Conservation (phyloP, 2,113 vertebrate genomes). For the Solenodon paradoxus region DNA sequence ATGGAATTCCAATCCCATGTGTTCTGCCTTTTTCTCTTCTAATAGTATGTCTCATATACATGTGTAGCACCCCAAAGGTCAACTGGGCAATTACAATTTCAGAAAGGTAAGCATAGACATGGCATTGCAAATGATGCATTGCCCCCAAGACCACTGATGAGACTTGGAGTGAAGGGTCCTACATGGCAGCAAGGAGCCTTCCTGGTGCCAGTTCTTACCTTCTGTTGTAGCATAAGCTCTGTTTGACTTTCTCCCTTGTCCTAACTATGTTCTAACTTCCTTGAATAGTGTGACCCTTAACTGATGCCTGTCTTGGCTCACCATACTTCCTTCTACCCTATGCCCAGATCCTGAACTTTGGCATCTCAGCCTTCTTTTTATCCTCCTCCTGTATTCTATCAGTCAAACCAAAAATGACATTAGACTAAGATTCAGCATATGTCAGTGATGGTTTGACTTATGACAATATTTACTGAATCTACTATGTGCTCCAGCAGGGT, state of each 20-base stretch:
- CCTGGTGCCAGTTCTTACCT: neutral
- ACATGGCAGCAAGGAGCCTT: accelerated
- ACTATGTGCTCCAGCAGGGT: neutral
- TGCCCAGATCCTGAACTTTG: accelerated
- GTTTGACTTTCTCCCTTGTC: neutral
- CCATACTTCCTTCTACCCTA: accelerated
- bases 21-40: slow-evolving; percentile 32
- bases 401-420: neutral
- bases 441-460: neutral
- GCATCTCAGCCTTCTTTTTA: neutral
- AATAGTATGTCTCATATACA: slow-evolving; percentile 56
- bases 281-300: neutral
- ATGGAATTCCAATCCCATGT: slow-evolving; percentile 75
- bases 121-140: slow-evolving; percentile 65
- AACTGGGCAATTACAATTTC: slow-evolving; percentile 80
- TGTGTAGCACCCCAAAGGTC: slow-evolving; percentile 74
- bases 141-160: neutral
- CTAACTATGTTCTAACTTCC: neutral
- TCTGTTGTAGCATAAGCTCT: neutral
- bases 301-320: neutral
- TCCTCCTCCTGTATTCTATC: accelerated
- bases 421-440: accelerated
- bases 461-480: accelerated
- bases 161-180: neutral
- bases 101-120: slow-evolving; percentile 73